Percentiles rank a stretch among this genome's conserved stretches.
phyloP scores from a whole-genome alignment of 2,797 vertebrate genomes.

The Aeoliscus strigatus region DNA sequence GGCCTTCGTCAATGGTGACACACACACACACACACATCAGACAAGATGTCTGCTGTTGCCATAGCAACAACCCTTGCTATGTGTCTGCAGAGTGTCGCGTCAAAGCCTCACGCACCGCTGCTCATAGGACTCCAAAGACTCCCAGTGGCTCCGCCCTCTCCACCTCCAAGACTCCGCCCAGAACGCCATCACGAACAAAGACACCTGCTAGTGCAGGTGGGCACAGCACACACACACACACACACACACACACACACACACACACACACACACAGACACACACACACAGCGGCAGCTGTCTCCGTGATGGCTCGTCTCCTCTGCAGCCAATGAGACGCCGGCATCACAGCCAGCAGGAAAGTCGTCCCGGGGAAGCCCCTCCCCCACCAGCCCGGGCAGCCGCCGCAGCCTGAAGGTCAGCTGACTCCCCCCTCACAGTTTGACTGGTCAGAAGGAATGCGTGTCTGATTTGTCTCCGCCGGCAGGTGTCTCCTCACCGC shows the following conservation, averaged over 20 bases:
- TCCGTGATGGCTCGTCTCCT: too few relatives aligned
- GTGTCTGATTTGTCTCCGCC: too few relatives aligned
- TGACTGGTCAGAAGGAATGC: too few relatives aligned
- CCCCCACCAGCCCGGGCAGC: conserved; percentile 85
- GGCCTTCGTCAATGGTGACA: conserved; percentile 69
- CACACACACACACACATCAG: background rate
- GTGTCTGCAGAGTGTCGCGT: conserved; percentile 45
- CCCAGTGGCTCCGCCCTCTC: conserved; percentile 37
- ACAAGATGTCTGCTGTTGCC: too few relatives aligned
- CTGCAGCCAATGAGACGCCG: conserved; percentile 80
- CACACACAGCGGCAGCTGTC: too few relatives aligned
- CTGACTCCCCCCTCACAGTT: too few relatives aligned
- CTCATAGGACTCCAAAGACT: conserved; percentile 53
- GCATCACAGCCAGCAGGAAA: conserved; percentile 82
- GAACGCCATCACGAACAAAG: conserved; percentile 51
- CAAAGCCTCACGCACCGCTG: conserved; percentile 42
- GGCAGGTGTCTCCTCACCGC: conserved; percentile 79
- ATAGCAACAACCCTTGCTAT: too few relatives aligned
- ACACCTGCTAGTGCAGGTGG: conserved; percentile 59
- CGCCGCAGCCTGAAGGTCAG: conserved; percentile 83
- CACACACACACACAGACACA: too few relatives aligned
- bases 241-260: too few relatives aligned
- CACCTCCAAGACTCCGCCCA: conserved; percentile 46
- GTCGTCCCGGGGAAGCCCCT: conserved; percentile 83
- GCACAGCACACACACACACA: too few relatives aligned